Conservation (phyloP, 2,888 invertebrate genomes). For the Ectemnius continuus region DNA sequence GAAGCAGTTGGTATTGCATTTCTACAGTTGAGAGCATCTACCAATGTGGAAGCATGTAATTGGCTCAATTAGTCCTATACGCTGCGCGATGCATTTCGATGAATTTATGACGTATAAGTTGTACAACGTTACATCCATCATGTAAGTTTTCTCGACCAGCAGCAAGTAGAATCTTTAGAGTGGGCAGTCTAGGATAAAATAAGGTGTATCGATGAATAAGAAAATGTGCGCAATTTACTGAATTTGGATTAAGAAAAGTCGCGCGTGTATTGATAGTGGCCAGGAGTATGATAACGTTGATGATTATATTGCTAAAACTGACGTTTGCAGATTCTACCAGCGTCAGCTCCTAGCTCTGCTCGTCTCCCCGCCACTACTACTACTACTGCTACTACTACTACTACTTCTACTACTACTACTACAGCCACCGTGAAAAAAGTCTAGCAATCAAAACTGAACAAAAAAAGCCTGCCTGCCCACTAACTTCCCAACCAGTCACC, state of each 20-base stretch:
- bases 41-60: no score
- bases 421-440: slow-evolving; percentile 77
- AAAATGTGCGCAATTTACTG: slow-evolving; percentile 42
- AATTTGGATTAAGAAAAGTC: slow-evolving; percentile 39
- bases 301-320: slow-evolving; percentile 77
- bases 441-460: slow-evolving; percentile 72
- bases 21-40: no score
- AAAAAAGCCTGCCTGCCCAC: slow-evolving; percentile 77
- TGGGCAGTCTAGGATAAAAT: slow-evolving; percentile 70
- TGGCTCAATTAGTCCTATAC: background rate
- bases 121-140: slow-evolving; percentile 53
- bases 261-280: slow-evolving; percentile 65
- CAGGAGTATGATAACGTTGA: slow-evolving; percentile 69
- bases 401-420: slow-evolving; percentile 69
- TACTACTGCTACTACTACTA: slow-evolving; percentile 67
- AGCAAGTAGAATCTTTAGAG: slow-evolving; percentile 61
- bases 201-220: slow-evolving; percentile 24
- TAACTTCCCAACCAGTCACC: slow-evolving; percentile 78
- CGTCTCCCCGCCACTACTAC: slow-evolving; percentile 77
- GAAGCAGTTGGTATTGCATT: slow-evolving; percentile 26
- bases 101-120: slow-evolving; percentile 35
- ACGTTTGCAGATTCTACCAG: slow-evolving; percentile 78
- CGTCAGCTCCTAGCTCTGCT: slow-evolving; percentile 77
- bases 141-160: slow-evolving; percentile 52
- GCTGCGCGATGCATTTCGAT: slow-evolving; percentile 51